Base-by-base conservation (phyloP, 2,113 vertebrate genomes). In the Catagonus wagneri region DNA sequence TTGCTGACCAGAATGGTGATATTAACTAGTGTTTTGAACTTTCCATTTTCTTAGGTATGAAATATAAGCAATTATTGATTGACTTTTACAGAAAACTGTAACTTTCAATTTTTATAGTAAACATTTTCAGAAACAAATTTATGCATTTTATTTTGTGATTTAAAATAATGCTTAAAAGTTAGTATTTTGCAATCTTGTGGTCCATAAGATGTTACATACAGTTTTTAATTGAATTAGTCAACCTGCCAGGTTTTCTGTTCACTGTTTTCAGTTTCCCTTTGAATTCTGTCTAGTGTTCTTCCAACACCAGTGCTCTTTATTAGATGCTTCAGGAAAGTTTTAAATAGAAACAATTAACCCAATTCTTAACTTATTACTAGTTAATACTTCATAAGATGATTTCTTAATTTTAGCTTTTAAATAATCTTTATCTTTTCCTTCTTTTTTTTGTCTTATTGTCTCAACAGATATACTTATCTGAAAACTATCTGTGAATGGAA, bases 351-450 rank as follows among this genome's bases (percentile, higher is more conserved):
- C 20, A 54, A 25, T 93, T 83, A 95, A 83, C 39, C 0, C 50
- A 87, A 39, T 79, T 74, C 16, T 60, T 66, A 74, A 83, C 84
- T 13, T 76, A 69, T 63, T 50, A 19, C 1, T 86, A 22, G 36
- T 90, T 14, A 23, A 54, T 27, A 63, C 20, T 78, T 2, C 0
- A 27, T 92, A 61, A 66, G 20, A 76, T 83, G 25, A 87, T 79
- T 76, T 89, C 56, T 91, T 83, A 92, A 61, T 93, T 81, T 96
- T 92, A 79, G n/a, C 8, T 92, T 74, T 86, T 9, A 71, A 50
- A 29, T 1, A 84, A 68, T 36, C 25, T 29, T 87, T 54, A 2
- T 61, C 14, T 15, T 29, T 20, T 68, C 1, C 17, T 6, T 5
- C 29, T 3, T 34, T 44, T 29, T 11, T 60, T 34, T 54, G 63